Evolutionary conservation across 2,888 invertebrate species (phyloP).

Genomic region (Axea sp.): DNA sequence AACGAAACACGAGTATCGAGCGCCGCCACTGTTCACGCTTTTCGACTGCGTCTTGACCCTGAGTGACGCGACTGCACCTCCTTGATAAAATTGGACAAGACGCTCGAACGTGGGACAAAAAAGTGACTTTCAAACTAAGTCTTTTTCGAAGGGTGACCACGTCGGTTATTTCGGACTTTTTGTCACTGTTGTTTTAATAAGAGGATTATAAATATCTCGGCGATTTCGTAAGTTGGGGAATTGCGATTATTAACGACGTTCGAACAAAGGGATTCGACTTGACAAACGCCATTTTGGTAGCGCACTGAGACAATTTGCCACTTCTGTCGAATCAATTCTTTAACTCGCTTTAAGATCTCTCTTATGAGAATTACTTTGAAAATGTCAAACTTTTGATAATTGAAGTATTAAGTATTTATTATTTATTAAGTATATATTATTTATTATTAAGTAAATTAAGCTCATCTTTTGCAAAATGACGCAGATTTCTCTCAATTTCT

Average conservation of each 20-base stretch:
- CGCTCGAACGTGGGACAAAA: conserved; percentile 3
- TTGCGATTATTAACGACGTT: neutral
- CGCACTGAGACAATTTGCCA: conserved; percentile 1
- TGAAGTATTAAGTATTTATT: no score
- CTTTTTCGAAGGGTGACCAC: conserved; percentile 1
- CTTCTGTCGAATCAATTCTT: neutral
- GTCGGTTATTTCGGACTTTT: conserved; percentile 7
- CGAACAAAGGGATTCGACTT: neutral
- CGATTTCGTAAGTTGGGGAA: neutral
- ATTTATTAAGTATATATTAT: no score
- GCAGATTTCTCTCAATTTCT: no score
- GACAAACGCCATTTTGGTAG: neutral
- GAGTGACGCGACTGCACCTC: conserved; percentile 25
- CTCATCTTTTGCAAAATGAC: no score
- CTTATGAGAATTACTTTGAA: no score
- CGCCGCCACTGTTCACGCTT: conserved; percentile 26
- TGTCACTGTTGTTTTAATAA: conserved; percentile 9
- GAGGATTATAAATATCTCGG: conserved; percentile 23
- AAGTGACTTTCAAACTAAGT: conserved; percentile 9
- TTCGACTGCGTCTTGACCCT: conserved; percentile 49
- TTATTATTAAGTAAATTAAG: no score
- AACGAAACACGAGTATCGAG: conserved; percentile 23
- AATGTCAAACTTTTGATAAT: no score
- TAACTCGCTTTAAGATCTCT: no score
- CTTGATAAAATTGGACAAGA: conserved; percentile 34